Percentiles rank a stretch among this genome's conserved stretches.
These are phyloP conservation scores for Urocolius indicus DNA, from an alignment of 2,113 vertebrate genomes.

Conservation along the genomic window DNA sequence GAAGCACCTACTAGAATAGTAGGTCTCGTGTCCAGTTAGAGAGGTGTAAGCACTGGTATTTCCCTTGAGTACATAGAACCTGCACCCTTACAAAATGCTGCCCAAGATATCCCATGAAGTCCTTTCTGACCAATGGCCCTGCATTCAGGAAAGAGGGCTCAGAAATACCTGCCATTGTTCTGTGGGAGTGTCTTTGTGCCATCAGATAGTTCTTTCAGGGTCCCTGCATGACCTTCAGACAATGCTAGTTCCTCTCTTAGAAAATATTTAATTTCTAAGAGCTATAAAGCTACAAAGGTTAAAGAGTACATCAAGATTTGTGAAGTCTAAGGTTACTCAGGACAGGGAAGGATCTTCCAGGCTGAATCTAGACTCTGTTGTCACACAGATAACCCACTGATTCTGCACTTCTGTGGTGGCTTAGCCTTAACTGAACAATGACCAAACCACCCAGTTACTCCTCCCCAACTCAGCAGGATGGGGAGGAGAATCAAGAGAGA, in stretches of 20 bases:
- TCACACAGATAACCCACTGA: neutral
- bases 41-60: neutral
- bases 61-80: neutral
- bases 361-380: neutral
- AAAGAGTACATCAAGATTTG: neutral
- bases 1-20: neutral
- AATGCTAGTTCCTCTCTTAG: neutral
- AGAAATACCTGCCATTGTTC: neutral
- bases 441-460: too few species aligned
- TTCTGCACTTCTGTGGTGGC: too few species aligned
- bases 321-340: neutral
- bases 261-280: neutral
- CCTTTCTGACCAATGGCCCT: neutral
- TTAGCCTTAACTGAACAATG: too few species aligned
- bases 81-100: fast-evolving
- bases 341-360: neutral
- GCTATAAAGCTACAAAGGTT: neutral
- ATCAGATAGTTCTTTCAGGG: neutral
- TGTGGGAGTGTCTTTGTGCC: neutral
- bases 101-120: neutral
- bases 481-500: too few species aligned
- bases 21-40: neutral
- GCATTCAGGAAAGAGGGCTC: neutral
- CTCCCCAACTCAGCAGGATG: too few species aligned
- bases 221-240: neutral